Conservation (phyloP, 2,113 vertebrate genomes). For the Chunga burmeisteri region DNA sequence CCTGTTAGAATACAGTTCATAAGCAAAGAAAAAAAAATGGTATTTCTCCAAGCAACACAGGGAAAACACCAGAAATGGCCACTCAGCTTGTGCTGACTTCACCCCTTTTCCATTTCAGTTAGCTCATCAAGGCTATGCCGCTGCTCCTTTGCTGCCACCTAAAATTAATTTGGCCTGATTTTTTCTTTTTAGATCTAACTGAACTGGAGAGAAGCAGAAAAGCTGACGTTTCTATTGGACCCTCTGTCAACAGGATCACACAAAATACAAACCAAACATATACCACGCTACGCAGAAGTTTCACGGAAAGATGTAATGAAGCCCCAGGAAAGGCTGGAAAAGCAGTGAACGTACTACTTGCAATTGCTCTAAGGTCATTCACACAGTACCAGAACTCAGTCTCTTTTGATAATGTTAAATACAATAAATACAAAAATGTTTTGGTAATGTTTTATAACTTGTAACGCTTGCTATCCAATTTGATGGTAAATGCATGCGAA, state of each 20-base stretch:
- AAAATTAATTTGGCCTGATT: not conserved
- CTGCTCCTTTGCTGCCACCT: not conserved
- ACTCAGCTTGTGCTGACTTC: not conserved
- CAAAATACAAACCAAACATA: not conserved
- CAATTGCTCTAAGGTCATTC: not conserved
- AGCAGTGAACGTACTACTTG: not conserved
- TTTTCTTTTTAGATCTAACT: not conserved
- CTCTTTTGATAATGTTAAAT: not conserved
- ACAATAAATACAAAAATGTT: not conserved
- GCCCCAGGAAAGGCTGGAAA: not conserved
- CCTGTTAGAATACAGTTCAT: not conserved
- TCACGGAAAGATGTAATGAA: not conserved
- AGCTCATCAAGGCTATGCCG: not conserved
- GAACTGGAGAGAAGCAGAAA: not conserved
- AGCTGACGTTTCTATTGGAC: not conserved
- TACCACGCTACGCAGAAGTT: not conserved
- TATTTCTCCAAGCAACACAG: not conserved
- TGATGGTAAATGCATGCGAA: not conserved
- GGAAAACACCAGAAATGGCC: not conserved
- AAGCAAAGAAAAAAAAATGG: not conserved
- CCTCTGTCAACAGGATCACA: not conserved
- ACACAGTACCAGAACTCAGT: not conserved
- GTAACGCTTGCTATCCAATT: not conserved
- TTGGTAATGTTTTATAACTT: not conserved
- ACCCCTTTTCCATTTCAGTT: not conserved